Evolutionary conservation across 2,888 invertebrate species (phyloP).

Genomic region (Eristalis tenax): DNA sequence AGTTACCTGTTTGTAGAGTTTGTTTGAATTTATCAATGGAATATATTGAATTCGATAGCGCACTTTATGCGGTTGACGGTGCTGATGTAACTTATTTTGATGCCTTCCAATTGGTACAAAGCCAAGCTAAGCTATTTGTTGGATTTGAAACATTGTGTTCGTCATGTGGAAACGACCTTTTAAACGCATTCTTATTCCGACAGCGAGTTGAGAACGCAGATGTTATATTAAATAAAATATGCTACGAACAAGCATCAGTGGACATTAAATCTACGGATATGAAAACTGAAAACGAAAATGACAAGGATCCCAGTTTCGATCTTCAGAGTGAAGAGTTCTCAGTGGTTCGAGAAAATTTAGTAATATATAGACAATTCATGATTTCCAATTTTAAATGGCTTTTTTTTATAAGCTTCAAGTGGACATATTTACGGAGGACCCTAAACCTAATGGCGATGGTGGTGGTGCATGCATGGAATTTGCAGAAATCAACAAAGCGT

Average conservation of each 20-base stretch:
- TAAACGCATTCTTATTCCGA: conserved; percentile 36
- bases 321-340: neutral
- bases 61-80: conserved; percentile 37
- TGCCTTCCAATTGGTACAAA: conserved; percentile 16
- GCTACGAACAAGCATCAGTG: too few species aligned
- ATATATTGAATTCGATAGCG: conserved; percentile 50
- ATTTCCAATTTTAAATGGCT: too few species aligned
- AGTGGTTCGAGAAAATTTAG: neutral
- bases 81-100: conserved; percentile 31
- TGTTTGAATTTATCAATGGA: conserved; percentile 53
- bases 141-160: conserved; percentile 9
- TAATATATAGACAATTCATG: neutral
- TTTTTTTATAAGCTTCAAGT: neutral
- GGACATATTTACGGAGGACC: neutral
- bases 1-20: conserved; percentile 55
- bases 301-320: neutral
- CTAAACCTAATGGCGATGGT: too few species aligned
- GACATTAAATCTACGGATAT: neutral
- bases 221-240: conserved; percentile 8
- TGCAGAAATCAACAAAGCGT: neutral
- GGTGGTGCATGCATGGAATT: neutral
- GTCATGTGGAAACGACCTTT: conserved; percentile 25
- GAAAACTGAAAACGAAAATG: neutral
- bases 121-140: neutral
- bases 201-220: conserved; percentile 39